A percentile compares a stretch with the other conserved stretches of the same genome.
Evolutionary conservation across 2,888 invertebrate genomes (phyloP).

Genomic region (Drosophila recens): DNA sequence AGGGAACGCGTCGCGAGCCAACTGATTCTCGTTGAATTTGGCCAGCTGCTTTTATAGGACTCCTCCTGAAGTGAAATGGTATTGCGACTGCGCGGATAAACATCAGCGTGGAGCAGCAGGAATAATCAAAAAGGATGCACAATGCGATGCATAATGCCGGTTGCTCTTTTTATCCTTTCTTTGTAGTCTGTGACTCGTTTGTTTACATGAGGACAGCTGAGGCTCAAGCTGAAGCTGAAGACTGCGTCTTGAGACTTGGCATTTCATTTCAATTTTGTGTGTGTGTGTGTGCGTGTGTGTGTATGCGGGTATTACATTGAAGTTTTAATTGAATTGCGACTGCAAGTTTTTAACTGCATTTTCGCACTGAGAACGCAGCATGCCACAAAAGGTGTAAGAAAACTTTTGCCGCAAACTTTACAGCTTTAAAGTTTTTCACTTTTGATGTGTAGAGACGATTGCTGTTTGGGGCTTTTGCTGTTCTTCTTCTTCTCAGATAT

Average conservation of each 20-base stretch:
- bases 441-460: constrained; percentile 49
- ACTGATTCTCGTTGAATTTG: constrained; percentile 50
- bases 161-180: constrained; percentile 57
- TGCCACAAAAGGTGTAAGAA: constrained; percentile 64
- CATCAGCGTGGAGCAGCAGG: background rate
- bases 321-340: constrained; percentile 80
- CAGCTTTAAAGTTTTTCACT: constrained; percentile 65
- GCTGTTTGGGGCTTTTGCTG: constrained; percentile 22
- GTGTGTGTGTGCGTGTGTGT: background rate
- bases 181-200: constrained; percentile 48
- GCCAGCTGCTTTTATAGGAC: constrained; percentile 65
- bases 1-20: constrained; percentile 49
- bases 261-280: constrained; percentile 36
- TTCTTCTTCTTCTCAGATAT: constrained; percentile 19
- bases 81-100: constrained; percentile 72
- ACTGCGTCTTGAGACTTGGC: constrained; percentile 28
- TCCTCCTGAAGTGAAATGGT: background rate
- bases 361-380: constrained; percentile 28
- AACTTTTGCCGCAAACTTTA: constrained; percentile 61
- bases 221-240: background rate
- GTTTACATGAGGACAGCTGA: constrained; percentile 75
- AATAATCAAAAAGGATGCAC: constrained; percentile 20
- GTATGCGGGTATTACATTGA: constrained; percentile 55
- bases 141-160: constrained; percentile 45
- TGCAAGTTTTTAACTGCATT: constrained; percentile 78